Base-by-base conservation (phyloP, 2,113 vertebrate species). In the Leptocoma aspasia region DNA sequence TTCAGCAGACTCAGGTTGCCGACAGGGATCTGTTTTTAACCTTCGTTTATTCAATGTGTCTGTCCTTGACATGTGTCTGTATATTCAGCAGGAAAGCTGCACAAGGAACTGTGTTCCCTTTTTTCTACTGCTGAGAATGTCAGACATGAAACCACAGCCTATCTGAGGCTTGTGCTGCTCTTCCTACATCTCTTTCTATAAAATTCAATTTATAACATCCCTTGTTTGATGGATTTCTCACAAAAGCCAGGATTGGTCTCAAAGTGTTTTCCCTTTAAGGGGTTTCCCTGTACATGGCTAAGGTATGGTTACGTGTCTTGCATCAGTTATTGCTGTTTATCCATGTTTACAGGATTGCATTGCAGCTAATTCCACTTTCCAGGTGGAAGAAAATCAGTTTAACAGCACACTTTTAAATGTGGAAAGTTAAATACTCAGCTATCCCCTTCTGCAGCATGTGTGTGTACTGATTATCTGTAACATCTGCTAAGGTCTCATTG, bases 1-100 rank as follows among this genome's bases (percentile, higher is more conserved):
- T 92, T 92, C 75, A 93, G 54, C n/a, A 94, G 71, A 57, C 54
- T 89, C 75, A 35, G 42, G 50, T 54, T 95, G 78, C 54, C 86
- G 90, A 5, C 20, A 70, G 68, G 68, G 79, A 77, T 89, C 59
- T 90, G 63, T 15, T 94, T 94, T 80, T 83, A 92, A 72, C 59
- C 42, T 89, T 18, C 60, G 85, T 85, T 84, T 92, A 73, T 80
- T 88, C 71, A 52, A 3, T 31, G 30, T 86, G 61, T 86, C 82
- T 41, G 24, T 73, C 68, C 76, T 70, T 86, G 86, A 86, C 68
- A 17, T 41, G 28, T 0, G 3, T 80, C 86, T 88, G 71, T 70
- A 61, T 70, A 73, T 94, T 66, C 76, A 90, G n/a, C 35, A 63
- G 54, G 57, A 90, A 80, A 82, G 47, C 60, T 37, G 41, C 44